phyloP scores from a whole-genome alignment of 2,113 vertebrate species.

The Notarius lentiginosus region DNA sequence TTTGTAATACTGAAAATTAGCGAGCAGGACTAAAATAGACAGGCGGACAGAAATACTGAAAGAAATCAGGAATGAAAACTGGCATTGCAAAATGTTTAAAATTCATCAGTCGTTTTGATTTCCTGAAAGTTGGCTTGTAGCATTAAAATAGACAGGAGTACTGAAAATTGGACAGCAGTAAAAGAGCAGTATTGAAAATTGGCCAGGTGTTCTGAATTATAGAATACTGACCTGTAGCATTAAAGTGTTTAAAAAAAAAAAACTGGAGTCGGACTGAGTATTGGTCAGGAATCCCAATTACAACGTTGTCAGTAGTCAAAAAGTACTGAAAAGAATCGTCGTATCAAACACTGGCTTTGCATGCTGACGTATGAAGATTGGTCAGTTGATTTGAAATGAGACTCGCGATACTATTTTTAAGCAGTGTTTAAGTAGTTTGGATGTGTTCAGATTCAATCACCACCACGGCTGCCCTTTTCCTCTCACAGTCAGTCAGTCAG shows the following conservation, averaged over 20 bases:
- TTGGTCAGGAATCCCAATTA: not conserved
- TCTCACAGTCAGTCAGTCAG: too few relatives aligned
- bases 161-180: too few relatives aligned
- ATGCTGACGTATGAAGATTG: not conserved
- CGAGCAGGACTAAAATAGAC: not conserved
- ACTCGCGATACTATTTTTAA: too few relatives aligned
- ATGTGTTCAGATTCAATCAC: not conserved
- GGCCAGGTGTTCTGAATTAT: not conserved
- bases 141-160: not conserved
- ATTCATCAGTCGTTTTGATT: not conserved
- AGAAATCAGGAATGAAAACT: not conserved
- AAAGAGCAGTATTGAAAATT: not conserved
- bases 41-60: not conserved
- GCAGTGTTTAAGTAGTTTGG: not conserved
- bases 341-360: not conserved
- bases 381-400: not conserved
- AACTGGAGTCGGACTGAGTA: not conserved
- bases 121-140: not conserved
- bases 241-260: not conserved
- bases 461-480: too few relatives aligned
- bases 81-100: too few relatives aligned
- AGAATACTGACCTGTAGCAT: not conserved
- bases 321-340: not conserved
- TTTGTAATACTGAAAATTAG: not conserved
- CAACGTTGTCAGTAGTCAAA: not conserved